Conservation (phyloP, 2,888 invertebrate species). For the Caenorhabditis sulstoni region DNA sequence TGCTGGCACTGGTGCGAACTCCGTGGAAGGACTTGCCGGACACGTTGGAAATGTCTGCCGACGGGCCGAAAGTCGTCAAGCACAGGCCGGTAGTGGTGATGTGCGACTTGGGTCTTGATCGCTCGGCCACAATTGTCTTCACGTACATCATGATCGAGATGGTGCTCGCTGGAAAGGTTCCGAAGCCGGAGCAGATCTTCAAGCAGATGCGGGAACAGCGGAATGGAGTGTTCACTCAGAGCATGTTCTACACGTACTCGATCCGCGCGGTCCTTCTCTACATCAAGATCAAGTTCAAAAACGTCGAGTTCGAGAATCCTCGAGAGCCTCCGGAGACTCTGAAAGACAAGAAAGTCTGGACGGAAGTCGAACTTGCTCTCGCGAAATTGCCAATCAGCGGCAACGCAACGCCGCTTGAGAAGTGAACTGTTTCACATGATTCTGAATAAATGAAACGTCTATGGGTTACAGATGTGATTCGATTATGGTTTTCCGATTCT, state of each 20-base stretch:
- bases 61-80: background rate
- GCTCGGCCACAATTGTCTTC: slow-evolving; percentile 41
- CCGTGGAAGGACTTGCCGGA: slow-evolving; percentile 28
- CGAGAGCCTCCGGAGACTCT: background rate
- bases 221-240: slow-evolving; percentile 17
- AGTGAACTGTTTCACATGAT: too few species aligned
- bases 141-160: slow-evolving; percentile 30
- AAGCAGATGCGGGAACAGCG: slow-evolving; percentile 29
- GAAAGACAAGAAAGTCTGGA: too few species aligned
- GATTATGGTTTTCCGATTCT: too few species aligned
- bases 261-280: slow-evolving; percentile 30
- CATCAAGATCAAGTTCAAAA: slow-evolving; percentile 16
- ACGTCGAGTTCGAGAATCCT: background rate
- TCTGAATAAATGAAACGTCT: too few species aligned
- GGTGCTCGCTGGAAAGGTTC: slow-evolving; percentile 22
- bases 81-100: slow-evolving; percentile 28
- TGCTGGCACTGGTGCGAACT: slow-evolving; percentile 30
- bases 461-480: too few species aligned
- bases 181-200: slow-evolving; percentile 23
- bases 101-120: slow-evolving; percentile 43
- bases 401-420: too few species aligned
- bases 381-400: too few species aligned
- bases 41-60: background rate
- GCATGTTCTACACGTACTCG: slow-evolving; percentile 38
- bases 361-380: too few species aligned